Evolutionary conservation across 2,888 invertebrate genomes (phyloP), one percentile per base, ranked within the genome.

Genomic region (Cheilosia pagana): DNA sequence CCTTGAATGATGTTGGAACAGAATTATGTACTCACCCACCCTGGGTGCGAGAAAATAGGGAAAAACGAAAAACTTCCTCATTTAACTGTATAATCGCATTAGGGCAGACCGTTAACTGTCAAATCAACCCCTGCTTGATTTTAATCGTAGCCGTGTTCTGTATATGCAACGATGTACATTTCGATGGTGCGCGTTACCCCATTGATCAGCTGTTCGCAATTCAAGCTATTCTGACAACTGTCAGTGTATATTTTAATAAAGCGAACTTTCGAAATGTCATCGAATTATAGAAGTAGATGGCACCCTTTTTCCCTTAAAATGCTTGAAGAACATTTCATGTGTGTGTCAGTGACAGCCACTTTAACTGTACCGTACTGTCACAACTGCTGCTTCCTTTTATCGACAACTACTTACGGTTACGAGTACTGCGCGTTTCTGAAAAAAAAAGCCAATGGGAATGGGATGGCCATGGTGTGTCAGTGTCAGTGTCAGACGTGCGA

Each of bases 31-130:
- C 77, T 77, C 53, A 67, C 71, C 60, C 59, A 16, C 65, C 14
- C 21, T 25, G 45, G 45, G 21, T 23, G 14, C 10, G 31, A 1
- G 21, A 59, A 57, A 35, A 35, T 35, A 35, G 45, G 62, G 21
- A 52, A 60, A 43, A 48, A 52, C 48, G 43, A 55, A 77, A 79
- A 50, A 63, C 57, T 79, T 83, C 62, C 74, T 68, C 79, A 83
- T 83, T 83, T 83, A 74, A 83, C 79, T 79, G 79, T 79, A 83
- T 83, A 83, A 83, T 83, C 83, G 79, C 83, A 83, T 83, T 83
- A 83, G 68, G 67, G 67, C 82, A 68, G 67, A 68, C 74, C 78
- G 74, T 83, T 75, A 83, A 83, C 76, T 78, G 78, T 79, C 83
- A 79, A 83, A 75, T 70, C 83, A 74, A 63, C 63, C 79, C 83